Conservation (phyloP, 2,113 vertebrate species). For the Rhombomys opimus region DNA sequence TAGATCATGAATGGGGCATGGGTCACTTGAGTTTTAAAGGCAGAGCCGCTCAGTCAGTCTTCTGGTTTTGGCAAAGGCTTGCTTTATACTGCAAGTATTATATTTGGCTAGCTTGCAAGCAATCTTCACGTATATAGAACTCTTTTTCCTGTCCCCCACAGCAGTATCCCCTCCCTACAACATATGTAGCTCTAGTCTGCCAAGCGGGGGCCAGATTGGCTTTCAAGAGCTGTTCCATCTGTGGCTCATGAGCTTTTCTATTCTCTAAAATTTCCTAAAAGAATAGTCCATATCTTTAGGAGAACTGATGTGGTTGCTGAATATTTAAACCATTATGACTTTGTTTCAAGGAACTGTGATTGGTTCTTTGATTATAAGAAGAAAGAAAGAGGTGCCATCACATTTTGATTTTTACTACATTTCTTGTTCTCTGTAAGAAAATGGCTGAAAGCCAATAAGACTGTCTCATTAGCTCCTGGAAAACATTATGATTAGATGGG, state of each 20-base stretch:
- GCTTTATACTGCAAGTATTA: constrained; percentile 29
- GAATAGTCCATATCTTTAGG: constrained; percentile 60
- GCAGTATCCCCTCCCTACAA: constrained; percentile 84
- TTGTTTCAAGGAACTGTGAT: constrained; percentile 57
- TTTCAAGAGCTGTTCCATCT: constrained; percentile 83
- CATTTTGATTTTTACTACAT: not conserved
- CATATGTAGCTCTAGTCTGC: constrained; percentile 86
- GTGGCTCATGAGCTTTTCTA: constrained; percentile 77
- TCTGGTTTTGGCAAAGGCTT: constrained; percentile 71
- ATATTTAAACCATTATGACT: constrained; percentile 61
- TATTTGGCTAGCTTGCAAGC: constrained; percentile 75
- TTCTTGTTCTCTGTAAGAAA: not conserved
- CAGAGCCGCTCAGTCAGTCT: not conserved
- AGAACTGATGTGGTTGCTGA: constrained; percentile 16
- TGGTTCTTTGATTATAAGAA: constrained; percentile 48
- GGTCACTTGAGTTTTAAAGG: constrained; percentile 53
- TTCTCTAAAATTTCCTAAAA: constrained; percentile 73
- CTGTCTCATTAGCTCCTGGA: not conserved
- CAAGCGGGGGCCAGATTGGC: constrained; percentile 82
- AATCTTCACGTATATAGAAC: constrained; percentile 82
- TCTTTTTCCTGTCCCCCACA: constrained; percentile 85
- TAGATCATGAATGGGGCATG: not conserved
- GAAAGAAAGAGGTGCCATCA: constrained; percentile 35
- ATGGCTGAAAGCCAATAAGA: not conserved
- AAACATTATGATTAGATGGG: constrained; percentile 42